These are phyloP conservation scores for Epizoanthus illoricatus DNA, from an alignment of 92 coral and sea anemone genomes.

Conservation along the genomic window DNA sequence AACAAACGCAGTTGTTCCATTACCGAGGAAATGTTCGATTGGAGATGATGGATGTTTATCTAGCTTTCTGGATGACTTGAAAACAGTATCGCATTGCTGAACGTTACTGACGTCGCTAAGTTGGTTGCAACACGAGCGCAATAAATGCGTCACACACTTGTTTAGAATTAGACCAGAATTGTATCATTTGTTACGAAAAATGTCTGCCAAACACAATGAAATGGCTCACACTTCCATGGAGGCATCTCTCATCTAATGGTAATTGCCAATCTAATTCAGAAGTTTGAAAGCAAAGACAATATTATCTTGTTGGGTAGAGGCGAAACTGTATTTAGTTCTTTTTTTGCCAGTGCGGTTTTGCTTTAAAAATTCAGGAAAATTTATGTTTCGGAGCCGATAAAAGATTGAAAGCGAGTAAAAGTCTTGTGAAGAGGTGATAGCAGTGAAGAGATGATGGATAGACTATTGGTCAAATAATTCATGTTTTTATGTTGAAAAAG, in stretches of 20 bases:
- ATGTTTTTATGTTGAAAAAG: neutral
- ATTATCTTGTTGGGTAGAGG: neutral
- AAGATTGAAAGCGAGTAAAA: neutral
- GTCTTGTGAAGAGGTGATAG: neutral
- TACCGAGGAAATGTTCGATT: neutral
- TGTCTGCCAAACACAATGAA: neutral
- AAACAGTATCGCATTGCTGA: neutral
- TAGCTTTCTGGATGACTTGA: neutral
- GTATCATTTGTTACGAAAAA: neutral
- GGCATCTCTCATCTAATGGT: neutral
- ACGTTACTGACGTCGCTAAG: neutral
- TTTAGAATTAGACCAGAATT: neutral
- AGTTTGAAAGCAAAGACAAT: neutral
- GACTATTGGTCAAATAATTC: neutral
- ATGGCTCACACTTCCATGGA: neutral
- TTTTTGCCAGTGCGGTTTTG: neutral
- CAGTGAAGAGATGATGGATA: neutral
- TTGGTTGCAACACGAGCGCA: neutral
- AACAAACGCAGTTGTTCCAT: too few relatives aligned
- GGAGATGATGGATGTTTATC: neutral
- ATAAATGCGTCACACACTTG: neutral
- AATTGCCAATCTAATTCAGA: neutral
- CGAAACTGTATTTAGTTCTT: too few relatives aligned
- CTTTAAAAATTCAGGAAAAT: neutral
- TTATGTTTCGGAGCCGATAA: neutral